These are phyloP conservation scores for Meiosimyza decipiens DNA, from an alignment of 2,888 invertebrate genomes.

Conservation along the genomic window DNA sequence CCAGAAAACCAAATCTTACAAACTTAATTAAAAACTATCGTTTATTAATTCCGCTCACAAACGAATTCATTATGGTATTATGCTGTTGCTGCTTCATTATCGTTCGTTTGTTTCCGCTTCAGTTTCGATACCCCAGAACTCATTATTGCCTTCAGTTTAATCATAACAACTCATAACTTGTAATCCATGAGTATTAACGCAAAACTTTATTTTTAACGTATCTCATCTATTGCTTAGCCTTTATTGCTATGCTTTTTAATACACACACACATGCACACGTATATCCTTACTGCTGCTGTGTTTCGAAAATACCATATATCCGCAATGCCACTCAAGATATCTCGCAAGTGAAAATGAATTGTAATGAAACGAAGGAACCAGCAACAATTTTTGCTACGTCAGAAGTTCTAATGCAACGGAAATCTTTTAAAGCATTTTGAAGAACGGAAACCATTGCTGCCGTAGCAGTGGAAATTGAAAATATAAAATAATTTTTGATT, in stretches of 20 bases:
- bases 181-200: slow-evolving; percentile 22
- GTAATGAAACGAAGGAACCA: slow-evolving; percentile 31
- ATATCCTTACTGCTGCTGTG: neutral
- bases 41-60: slow-evolving; percentile 25
- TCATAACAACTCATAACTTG: slow-evolving; percentile 30
- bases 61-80: slow-evolving; percentile 13
- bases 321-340: slow-evolving; percentile 12
- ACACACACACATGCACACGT: slow-evolving; percentile 2
- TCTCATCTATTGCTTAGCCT: no score
- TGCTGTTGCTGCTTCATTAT: slow-evolving; percentile 22
- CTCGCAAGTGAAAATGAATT: slow-evolving; percentile 26
- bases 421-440: neutral
- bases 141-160: neutral
- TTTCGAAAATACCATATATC: slow-evolving; percentile 10
- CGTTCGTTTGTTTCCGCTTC: neutral
- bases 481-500: neutral
- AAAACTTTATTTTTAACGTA: neutral
- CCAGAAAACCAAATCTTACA: slow-evolving; percentile 2
- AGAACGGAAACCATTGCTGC: neutral
- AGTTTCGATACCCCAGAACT: neutral
- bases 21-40: slow-evolving; percentile 18
- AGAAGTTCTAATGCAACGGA: no score
- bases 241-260: slow-evolving; percentile 17
- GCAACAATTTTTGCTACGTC: neutral
- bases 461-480: neutral